Evolutionary conservation across 2,797 vertebrate species (phyloP).

Genomic region (Hippocampus kuda): DNA sequence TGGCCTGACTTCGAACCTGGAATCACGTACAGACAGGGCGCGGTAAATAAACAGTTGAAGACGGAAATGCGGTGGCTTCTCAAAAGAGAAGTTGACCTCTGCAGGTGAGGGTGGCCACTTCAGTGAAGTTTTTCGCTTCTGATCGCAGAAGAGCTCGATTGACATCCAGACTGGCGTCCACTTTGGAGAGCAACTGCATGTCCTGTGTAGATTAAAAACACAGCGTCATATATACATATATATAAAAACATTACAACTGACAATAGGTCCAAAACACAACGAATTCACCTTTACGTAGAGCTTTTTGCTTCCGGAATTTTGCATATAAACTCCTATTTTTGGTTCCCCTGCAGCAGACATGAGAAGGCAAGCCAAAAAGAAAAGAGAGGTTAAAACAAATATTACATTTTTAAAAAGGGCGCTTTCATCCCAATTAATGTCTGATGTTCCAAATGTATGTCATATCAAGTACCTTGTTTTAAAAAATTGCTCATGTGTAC

Average conservation of each 20-base stretch:
- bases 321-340: constrained; percentile 77
- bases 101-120: constrained; percentile 82
- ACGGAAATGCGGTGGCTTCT: background rate
- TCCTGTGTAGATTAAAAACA: constrained; percentile 64
- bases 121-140: constrained; percentile 81
- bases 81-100: constrained; percentile 65
- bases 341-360: constrained; percentile 68
- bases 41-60: background rate
- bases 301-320: constrained; percentile 84
- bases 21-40: background rate
- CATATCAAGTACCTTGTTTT: too few species aligned
- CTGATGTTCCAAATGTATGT: too few species aligned
- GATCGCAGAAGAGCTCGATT: constrained; percentile 75
- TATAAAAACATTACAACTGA: background rate
- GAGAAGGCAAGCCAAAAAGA: background rate
- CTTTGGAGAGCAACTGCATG: constrained; percentile 74
- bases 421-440: too few species aligned
- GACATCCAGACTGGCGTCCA: constrained; percentile 71
- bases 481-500: too few species aligned
- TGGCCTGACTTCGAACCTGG: constrained; percentile 66
- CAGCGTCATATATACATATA: constrained; percentile 8
- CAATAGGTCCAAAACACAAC: background rate
- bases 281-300: constrained; percentile 84
- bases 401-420: too few species aligned
- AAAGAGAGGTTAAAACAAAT: background rate